A percentile compares a stretch with the other conserved stretches of the same genome.
Evolutionary conservation across 2,797 vertebrate species (phyloP).

Genomic region (Tokudaia tokunoshimensis): DNA sequence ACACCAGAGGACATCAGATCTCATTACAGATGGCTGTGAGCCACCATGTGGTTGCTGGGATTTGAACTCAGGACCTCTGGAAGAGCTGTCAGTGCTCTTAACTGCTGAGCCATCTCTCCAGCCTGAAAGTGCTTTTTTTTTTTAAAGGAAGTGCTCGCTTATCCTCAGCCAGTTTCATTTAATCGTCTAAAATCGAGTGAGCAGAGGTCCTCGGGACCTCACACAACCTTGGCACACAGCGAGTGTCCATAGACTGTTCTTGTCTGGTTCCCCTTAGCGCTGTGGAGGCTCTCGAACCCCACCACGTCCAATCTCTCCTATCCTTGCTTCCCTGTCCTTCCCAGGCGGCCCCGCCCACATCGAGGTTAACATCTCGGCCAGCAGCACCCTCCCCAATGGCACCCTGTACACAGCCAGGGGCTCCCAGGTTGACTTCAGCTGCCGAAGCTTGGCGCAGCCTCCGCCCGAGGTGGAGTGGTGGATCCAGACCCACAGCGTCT

Average conservation of each 20-base stretch:
- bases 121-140: too few relatives aligned
- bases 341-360: conserved; percentile 88
- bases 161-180: neutral
- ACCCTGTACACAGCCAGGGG: conserved; percentile 83
- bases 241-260: neutral
- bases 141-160: too few relatives aligned
- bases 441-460: conserved; percentile 85
- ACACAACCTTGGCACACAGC: neutral
- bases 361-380: conserved; percentile 78
- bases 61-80: too few relatives aligned
- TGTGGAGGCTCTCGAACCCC: too few relatives aligned
- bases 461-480: conserved; percentile 86
- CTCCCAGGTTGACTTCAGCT: conserved; percentile 87
- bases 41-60: too few relatives aligned
- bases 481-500: conserved; percentile 78
- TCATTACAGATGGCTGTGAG: too few relatives aligned
- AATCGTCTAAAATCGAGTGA: neutral
- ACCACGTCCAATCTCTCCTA: neutral
- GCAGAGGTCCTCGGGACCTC: neutral
- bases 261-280: neutral
- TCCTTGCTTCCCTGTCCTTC: neutral
- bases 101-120: too few relatives aligned
- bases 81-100: too few relatives aligned
- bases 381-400: conserved; percentile 85
- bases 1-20: too few relatives aligned